These are phyloP conservation scores for Drosophila prosaltans DNA, from an alignment of 1,140 invertebrate genomes.

Conservation along the genomic window DNA sequence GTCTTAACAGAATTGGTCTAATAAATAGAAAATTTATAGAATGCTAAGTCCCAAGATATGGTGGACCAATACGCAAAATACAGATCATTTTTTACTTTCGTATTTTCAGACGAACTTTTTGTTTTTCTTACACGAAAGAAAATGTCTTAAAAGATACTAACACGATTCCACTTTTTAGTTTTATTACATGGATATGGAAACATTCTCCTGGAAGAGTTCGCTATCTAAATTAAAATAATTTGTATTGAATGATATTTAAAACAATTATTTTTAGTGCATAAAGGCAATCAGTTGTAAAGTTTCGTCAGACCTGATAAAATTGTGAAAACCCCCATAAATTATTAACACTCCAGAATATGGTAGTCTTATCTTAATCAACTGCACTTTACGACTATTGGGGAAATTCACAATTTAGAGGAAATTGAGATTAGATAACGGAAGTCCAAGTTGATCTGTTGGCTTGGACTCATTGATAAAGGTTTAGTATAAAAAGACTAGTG, in stretches of 20 bases:
- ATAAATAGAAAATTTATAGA: background rate
- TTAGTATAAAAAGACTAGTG: background rate
- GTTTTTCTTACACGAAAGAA: no score
- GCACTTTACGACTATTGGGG: background rate
- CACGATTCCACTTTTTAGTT: no score
- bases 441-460: background rate
- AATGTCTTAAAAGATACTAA: no score
- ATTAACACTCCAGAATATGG: background rate
- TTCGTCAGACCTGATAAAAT: background rate
- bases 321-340: slow-evolving; percentile 2
- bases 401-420: background rate
- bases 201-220: no score
- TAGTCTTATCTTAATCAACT: background rate
- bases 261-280: background rate
- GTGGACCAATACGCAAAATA: background rate
- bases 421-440: background rate
- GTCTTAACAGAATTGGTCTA: background rate
- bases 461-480: background rate
- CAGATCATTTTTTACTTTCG: no score
- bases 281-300: no score
- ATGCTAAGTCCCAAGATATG: background rate
- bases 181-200: no score
- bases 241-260: background rate
- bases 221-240: no score
- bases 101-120: no score